These are phyloP conservation scores for Otolemur crassicaudatus DNA, from an alignment of 2,797 vertebrate species.

Conservation along the genomic window DNA sequence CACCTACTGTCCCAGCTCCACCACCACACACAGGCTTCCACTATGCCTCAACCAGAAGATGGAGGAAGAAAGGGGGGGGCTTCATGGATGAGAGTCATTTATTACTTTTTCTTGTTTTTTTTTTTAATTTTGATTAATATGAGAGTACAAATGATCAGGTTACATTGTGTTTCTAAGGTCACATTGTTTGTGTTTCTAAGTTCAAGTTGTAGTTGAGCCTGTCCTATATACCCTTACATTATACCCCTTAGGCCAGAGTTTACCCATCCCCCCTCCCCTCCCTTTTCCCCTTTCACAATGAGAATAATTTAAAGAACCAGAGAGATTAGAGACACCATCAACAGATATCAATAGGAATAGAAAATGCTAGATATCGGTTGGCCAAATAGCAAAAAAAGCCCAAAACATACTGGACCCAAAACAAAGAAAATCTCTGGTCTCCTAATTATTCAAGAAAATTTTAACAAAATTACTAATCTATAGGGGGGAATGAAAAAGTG, in stretches of 20 bases:
- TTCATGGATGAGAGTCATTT: not conserved
- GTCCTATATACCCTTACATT: too few species aligned
- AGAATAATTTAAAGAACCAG: not conserved
- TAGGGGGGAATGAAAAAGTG: not conserved
- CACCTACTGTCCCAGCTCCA: not conserved
- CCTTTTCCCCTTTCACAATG: too few species aligned
- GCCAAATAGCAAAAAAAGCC: not conserved
- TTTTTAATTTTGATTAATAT: too few species aligned
- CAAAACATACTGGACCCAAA: not conserved
- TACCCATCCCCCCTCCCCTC: too few species aligned
- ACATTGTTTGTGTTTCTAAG: too few species aligned
- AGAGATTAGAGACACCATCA: not conserved
- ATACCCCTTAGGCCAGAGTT: too few species aligned
- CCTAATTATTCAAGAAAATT: not conserved
- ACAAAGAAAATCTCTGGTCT: slow-evolving; percentile 21
- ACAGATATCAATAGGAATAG: not conserved
- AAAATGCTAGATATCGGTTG: slow-evolving; percentile 5
- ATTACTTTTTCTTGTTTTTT: too few species aligned
- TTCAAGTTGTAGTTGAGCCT: too few species aligned
- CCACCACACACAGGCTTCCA: not conserved
- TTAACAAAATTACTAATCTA: not conserved
- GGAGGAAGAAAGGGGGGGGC: not conserved
- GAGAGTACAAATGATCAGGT: too few species aligned
- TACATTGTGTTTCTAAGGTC: too few species aligned
- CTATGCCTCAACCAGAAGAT: not conserved